Percentiles rank a stretch among this genome's conserved stretches.
These are phyloP conservation scores for Alexandromys fortis DNA, from an alignment of 2,113 vertebrate species.

Conservation along the genomic window DNA sequence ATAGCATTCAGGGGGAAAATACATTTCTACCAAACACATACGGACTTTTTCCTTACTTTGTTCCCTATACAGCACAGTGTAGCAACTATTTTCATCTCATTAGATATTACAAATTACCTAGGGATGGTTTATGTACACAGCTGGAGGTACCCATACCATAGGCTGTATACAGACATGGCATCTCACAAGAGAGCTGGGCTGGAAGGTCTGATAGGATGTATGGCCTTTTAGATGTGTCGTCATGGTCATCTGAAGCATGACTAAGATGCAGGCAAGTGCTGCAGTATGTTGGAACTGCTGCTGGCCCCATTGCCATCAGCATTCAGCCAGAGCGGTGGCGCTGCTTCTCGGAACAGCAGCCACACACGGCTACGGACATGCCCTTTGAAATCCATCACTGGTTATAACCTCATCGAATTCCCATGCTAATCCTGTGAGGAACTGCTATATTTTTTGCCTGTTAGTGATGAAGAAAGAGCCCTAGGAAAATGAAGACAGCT, in stretches of 20 bases:
- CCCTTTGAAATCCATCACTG: neutral
- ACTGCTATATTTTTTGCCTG: neutral
- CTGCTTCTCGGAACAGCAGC: neutral
- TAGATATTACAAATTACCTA: neutral
- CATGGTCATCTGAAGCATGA: neutral
- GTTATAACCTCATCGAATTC: neutral
- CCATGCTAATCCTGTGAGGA: neutral
- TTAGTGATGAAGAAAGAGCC: neutral
- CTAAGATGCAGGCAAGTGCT: neutral
- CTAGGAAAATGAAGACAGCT: neutral
- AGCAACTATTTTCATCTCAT: neutral
- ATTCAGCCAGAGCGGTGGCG: neutral
- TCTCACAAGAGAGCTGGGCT: neutral
- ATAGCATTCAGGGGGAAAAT: neutral
- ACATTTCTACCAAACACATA: neutral
- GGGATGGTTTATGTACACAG: neutral
- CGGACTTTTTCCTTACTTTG: neutral
- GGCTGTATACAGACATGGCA: neutral
- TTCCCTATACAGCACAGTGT: neutral
- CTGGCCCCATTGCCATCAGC: neutral
- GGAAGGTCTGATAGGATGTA: neutral
- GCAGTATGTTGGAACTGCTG: neutral
- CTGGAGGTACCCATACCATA: too few relatives aligned
- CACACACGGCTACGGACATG: accelerated
- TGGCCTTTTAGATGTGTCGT: neutral